A percentile compares a stretch with the other conserved stretches of the same genome.
phyloP scores from a whole-genome alignment of 92 coral and sea anemone species.

The Umimayanthus chanpuru region DNA sequence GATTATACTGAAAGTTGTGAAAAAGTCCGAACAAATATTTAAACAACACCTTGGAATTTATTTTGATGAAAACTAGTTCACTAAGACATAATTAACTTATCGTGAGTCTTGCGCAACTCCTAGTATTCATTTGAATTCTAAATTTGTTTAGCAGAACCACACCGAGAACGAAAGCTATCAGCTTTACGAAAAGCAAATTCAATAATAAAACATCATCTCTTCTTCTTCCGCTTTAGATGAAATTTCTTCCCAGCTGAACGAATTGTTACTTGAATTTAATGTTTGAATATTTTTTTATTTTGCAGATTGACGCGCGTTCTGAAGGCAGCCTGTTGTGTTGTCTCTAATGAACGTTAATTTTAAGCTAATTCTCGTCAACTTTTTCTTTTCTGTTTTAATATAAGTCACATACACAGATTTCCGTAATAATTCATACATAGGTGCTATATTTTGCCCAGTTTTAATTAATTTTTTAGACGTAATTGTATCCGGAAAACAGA shows the following conservation, averaged over 20 bases:
- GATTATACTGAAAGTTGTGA: neutral
- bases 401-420: constrained; percentile 37
- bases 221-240: neutral
- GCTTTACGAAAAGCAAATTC: neutral
- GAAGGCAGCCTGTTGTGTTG: neutral
- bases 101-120: neutral
- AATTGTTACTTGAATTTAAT: neutral
- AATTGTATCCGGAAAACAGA: constrained; percentile 75
- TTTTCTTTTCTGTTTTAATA: constrained; percentile 7
- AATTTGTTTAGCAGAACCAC: constrained; percentile 21
- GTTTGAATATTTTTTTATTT: neutral
- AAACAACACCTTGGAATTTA: constrained; percentile 13
- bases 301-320: neutral
- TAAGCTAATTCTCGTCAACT: neutral
- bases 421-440: constrained; percentile 15
- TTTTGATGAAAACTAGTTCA: constrained; percentile 31
- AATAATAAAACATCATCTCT: constrained; percentile 12
- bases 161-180: constrained; percentile 11
- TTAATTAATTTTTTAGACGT: constrained; percentile 60
- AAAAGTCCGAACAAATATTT: neutral
- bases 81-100: constrained; percentile 39
- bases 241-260: neutral
- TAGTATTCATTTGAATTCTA: neutral
- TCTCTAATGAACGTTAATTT: constrained; percentile 1
- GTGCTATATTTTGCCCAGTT: constrained; percentile 52